A percentile compares a stretch with the other conserved stretches of the same genome.
Evolutionary conservation across 2,113 vertebrate genomes (phyloP).

Genomic region (Pseudopodoces humilis): DNA sequence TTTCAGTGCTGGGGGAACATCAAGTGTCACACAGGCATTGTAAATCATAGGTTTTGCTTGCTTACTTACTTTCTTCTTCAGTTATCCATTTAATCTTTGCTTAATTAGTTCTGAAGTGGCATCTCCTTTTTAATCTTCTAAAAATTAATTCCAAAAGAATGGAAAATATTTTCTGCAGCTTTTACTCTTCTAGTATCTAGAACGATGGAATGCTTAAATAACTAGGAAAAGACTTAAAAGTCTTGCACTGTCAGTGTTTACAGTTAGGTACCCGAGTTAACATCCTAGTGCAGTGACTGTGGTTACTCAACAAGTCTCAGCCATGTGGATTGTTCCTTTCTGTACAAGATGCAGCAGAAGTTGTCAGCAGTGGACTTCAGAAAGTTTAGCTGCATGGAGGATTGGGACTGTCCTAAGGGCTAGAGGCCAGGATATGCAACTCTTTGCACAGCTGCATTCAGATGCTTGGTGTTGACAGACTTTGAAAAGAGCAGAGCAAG

Average conservation of each 20-base stretch:
- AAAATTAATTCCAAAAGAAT: neutral
- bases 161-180: neutral
- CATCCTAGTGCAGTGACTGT: neutral
- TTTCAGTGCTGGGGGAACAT: neutral
- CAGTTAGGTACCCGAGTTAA: neutral
- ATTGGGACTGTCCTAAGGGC: neutral
- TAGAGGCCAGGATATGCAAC: slow-evolving; percentile 4
- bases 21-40: neutral
- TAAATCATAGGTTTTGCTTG: neutral
- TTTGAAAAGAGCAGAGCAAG: slow-evolving; percentile 34
- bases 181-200: neutral
- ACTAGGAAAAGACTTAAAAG: neutral
- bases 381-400: neutral
- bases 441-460: slow-evolving; percentile 55
- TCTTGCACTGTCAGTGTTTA: neutral
- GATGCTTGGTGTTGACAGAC: slow-evolving; percentile 56
- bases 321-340: neutral
- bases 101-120: neutral
- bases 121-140: neutral
- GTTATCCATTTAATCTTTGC: neutral
- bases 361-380: neutral
- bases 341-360: neutral
- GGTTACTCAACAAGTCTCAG: neutral
- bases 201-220: neutral
- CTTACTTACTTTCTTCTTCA: neutral